Conservation (phyloP, 2,888 invertebrate genomes). For the Drosophila buzzatii region DNA sequence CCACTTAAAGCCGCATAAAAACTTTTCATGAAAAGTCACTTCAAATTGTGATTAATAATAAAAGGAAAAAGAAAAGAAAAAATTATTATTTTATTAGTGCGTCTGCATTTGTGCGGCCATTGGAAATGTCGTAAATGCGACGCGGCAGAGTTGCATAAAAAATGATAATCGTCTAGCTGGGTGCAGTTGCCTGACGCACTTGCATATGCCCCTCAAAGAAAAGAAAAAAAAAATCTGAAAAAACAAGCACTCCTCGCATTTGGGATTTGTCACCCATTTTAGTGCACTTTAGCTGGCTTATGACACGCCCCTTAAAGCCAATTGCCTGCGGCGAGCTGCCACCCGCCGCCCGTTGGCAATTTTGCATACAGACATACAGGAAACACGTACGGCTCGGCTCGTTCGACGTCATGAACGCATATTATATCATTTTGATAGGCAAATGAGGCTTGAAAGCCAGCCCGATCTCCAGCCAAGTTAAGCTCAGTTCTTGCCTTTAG, state of each 20-base stretch:
- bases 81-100: constrained; percentile 54
- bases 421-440: constrained; percentile 78
- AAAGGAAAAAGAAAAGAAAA: constrained; percentile 14
- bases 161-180: constrained; percentile 43
- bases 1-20: constrained; percentile 68
- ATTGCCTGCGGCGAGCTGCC: constrained; percentile 6
- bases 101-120: constrained; percentile 57
- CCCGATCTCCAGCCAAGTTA: constrained; percentile 33
- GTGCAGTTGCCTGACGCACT: constrained; percentile 58
- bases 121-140: constrained; percentile 65
- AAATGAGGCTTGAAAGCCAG: constrained; percentile 77
- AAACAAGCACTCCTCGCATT: constrained; percentile 35
- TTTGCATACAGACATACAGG: constrained; percentile 65
- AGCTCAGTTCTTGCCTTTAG: constrained; percentile 41
- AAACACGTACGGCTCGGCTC: constrained; percentile 65
- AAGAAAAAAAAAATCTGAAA: not conserved
- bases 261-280: constrained; percentile 57
- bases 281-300: constrained; percentile 58
- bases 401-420: constrained; percentile 68
- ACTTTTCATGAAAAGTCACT: constrained; percentile 57
- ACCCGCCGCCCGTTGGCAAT: constrained; percentile 23
- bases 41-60: constrained; percentile 66
- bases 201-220: constrained; percentile 14
- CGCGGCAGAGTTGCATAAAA: constrained; percentile 46
- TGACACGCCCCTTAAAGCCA: constrained; percentile 45